Percentiles rank a stretch among this genome's conserved stretches.
Conservation (phyloP, 2,113 vertebrate species). For the Callaeas wilsoni region DNA sequence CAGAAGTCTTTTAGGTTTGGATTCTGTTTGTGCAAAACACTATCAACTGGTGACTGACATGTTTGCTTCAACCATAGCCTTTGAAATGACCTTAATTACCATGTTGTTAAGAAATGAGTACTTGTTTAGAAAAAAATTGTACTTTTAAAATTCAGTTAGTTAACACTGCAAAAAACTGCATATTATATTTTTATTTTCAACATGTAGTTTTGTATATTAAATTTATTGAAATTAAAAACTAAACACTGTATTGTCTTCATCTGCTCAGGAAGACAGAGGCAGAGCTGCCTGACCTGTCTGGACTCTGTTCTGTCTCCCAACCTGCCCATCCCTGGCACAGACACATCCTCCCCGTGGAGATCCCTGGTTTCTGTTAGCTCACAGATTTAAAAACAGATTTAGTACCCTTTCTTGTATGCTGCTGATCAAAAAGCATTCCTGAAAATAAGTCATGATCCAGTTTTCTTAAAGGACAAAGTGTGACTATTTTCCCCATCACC, state of each 20-base stretch:
- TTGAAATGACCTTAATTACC: conserved; percentile 69
- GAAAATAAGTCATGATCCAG: neutral
- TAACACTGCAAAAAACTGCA: conserved; percentile 68
- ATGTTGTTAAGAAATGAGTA: conserved; percentile 70
- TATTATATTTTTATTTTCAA: conserved; percentile 75
- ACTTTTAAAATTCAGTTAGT: conserved; percentile 75
- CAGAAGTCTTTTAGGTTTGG: conserved; percentile 44
- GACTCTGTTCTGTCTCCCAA: neutral
- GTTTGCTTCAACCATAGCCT: conserved; percentile 71
- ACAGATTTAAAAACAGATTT: neutral
- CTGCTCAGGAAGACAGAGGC: conserved; percentile 56
- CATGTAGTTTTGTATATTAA: conserved; percentile 76
- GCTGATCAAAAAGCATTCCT: neutral
- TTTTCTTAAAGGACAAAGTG: neutral
- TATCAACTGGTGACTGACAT: conserved; percentile 62
- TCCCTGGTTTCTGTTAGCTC: neutral
- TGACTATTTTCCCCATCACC: neutral
- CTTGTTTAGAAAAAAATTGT: conserved; percentile 68
- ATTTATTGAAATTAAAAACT: conserved; percentile 66
- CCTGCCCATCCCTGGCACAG: neutral
- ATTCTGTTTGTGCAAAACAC: conserved; percentile 62
- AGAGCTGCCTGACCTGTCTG: neutral
- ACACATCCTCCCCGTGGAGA: neutral
- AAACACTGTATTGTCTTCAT: conserved; percentile 62
- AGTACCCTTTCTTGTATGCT: neutral